A percentile compares a stretch with the other conserved stretches of the same genome.
Evolutionary conservation across 2,113 vertebrate genomes (phyloP).

Genomic region (Hippolais icterina): DNA sequence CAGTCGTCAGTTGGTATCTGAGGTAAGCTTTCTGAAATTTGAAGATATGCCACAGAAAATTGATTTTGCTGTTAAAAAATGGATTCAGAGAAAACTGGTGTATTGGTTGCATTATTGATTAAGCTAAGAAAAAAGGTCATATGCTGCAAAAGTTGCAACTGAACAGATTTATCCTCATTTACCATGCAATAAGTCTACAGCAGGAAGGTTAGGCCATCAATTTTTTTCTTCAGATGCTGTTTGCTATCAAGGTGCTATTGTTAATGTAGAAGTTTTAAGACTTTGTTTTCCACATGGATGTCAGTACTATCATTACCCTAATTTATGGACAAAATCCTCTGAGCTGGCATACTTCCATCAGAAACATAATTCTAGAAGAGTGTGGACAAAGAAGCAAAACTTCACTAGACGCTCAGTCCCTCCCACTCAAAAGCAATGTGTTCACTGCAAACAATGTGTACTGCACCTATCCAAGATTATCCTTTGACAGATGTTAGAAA

Average conservation of each 20-base stretch:
- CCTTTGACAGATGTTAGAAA: neutral
- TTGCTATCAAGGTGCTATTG: neutral
- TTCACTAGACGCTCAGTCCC: neutral
- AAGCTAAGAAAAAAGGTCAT: neutral
- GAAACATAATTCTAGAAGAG: neutral
- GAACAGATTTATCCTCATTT: neutral
- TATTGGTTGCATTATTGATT: neutral
- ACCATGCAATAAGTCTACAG: neutral
- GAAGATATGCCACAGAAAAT: neutral
- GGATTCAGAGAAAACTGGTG: neutral
- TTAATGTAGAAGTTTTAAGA: neutral
- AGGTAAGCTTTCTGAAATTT: neutral
- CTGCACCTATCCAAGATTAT: neutral
- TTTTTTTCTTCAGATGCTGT: neutral
- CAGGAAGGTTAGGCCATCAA: neutral
- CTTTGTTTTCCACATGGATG: neutral
- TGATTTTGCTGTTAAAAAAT: neutral
- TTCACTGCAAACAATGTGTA: neutral
- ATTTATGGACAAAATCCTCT: neutral
- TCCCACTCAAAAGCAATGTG: neutral
- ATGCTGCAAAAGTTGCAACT: neutral
- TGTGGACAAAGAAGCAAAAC: neutral
- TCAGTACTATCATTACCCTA: neutral
- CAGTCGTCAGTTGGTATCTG: neutral
- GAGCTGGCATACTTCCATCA: neutral